Conservation (phyloP, 2,797 vertebrate species). For the Cottoperca gobio region DNA sequence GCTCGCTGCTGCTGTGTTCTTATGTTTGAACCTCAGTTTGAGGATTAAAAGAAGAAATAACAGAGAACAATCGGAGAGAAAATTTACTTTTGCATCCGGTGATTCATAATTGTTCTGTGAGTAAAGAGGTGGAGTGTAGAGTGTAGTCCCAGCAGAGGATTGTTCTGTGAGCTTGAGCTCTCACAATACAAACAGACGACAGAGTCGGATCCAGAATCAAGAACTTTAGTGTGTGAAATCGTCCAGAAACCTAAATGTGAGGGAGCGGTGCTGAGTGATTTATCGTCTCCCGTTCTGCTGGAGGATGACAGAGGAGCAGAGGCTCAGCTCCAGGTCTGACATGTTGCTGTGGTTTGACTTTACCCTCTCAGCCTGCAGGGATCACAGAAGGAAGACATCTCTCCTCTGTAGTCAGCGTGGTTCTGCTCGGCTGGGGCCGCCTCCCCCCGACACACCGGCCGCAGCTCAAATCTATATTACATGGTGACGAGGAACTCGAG, state of each 20-base stretch:
- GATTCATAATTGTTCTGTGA: too few relatives aligned
- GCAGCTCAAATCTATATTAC: slow-evolving; percentile 11
- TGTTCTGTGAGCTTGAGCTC: too few relatives aligned
- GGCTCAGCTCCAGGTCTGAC: too few relatives aligned
- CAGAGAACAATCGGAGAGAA: too few relatives aligned
- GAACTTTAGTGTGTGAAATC: background rate
- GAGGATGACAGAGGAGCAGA: background rate
- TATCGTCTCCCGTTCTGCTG: background rate
- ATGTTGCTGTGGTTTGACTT: background rate
- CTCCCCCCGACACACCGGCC: background rate
- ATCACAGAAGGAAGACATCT: background rate
- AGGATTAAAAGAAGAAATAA: too few relatives aligned
- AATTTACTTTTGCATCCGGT: too few relatives aligned
- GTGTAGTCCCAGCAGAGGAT: too few relatives aligned
- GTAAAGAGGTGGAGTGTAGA: too few relatives aligned
- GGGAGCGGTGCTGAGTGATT: too few relatives aligned
- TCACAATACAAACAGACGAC: background rate
- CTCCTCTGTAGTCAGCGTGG: background rate
- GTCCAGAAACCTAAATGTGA: slow-evolving; percentile 5
- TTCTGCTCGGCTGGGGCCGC: slow-evolving; percentile 5
- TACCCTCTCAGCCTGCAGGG: slow-evolving; percentile 6
- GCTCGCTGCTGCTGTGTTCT: too few relatives aligned
- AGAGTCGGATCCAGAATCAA: background rate
- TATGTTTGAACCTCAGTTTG: too few relatives aligned
- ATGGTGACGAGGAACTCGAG: background rate